Conservation (phyloP, 2,888 invertebrate species). For the Torymus tubicola region DNA sequence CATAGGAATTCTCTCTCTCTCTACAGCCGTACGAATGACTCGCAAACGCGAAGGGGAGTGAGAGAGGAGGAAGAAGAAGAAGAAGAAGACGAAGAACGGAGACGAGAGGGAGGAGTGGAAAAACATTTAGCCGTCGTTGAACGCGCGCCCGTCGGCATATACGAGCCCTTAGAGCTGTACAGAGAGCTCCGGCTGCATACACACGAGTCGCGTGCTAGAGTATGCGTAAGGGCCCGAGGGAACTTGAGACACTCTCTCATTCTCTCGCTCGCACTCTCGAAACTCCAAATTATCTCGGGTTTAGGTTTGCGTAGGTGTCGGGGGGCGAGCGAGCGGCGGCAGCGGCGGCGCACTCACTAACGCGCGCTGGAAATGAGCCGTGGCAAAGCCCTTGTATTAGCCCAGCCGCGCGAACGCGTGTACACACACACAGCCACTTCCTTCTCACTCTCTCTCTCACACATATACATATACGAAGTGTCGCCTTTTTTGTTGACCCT, state of each 20-base stretch:
- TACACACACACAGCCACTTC: neutral
- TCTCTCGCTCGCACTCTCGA: no score
- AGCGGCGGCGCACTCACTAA: neutral
- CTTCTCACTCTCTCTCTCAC: neutral
- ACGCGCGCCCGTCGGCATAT: conserved; percentile 7
- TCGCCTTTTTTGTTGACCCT: conserved; percentile 37
- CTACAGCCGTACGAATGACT: no score
- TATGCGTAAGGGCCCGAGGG: neutral
- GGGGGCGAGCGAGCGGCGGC: no score
- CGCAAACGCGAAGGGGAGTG: no score
- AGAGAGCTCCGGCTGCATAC: conserved; percentile 1
- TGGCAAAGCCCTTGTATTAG: conserved; percentile 21
- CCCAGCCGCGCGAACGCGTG: neutral
- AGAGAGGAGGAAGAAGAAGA: neutral
- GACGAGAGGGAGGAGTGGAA: conserved; percentile 18
- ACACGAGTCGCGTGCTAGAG: neutral
- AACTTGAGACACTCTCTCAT: conserved; percentile 30
- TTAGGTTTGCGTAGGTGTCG: conserved; percentile 28
- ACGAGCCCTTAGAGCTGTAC: conserved; percentile 13
- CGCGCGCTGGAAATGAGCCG: conserved; percentile 15
- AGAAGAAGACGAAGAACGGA: neutral
- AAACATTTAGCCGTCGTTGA: conserved; percentile 33
- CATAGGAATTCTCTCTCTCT: no score
- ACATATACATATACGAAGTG: no score
- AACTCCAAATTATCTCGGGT: conserved; percentile 31